Base-by-base conservation (phyloP, 2,888 invertebrate species). In the Branchipolynoe longqiensis region DNA sequence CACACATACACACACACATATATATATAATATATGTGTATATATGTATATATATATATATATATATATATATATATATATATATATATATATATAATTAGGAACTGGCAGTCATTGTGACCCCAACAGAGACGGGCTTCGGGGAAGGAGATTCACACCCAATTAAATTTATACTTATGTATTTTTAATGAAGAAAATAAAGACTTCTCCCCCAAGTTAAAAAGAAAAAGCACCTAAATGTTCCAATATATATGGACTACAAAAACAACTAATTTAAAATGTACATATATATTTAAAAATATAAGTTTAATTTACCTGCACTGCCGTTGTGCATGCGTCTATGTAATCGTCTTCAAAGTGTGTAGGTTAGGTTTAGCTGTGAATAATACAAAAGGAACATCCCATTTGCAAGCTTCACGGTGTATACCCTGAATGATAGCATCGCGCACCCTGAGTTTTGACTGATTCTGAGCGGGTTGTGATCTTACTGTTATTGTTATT, bases 81-180 rank as follows among this genome's bases (percentile, higher is more conserved):
- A 36, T 6, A 18, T 62, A 33, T 33, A 6, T 36, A 36, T 69
- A 69, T 36, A 38, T n/a, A 69, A 3, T 36, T 3, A 38, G 38
- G 14, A 33, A 69, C 18, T 38, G 69, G 6, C 69, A 36, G 69
- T 69, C n/a, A n/a, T n/a, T n/a, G n/a, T n/a, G n/a, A n/a, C 69
- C 38, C 38, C 69, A 36, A 12, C 12, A 8, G 14, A 38, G 69
- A 38, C 69, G 38, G 38, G 33, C 69, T 69, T 38, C 14, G 69
- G 38, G 33, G 3, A 12, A 69, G 69, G 69, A 38, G 38, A 69
- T 33, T 69, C 38, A 38, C 33, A 69, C 69, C 18, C 22, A 69
- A 33, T 38, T 38, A 25, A 69, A 18, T 38, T 69, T 69, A 69
- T 69, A 69, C 38, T 69, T 38, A 38, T 69, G 33, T 69, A 69